Conservation (phyloP, 2,113 vertebrate species). For the Apus apus region DNA sequence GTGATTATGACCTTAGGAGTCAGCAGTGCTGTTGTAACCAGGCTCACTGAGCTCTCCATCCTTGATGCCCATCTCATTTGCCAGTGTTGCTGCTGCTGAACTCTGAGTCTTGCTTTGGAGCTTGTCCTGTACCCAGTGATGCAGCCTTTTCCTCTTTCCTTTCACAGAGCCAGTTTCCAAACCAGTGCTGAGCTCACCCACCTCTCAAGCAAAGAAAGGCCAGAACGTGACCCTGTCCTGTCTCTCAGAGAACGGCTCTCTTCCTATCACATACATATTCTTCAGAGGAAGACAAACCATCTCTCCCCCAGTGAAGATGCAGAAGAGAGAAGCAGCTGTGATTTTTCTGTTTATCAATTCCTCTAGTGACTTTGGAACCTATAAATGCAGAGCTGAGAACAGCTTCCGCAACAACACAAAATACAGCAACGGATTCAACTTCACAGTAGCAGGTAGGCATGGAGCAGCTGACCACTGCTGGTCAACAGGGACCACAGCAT, state of each 20-base stretch:
- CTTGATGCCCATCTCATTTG: background rate
- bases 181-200: slow-evolving; percentile 32
- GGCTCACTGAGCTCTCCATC: background rate
- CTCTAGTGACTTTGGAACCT: slow-evolving; percentile 13
- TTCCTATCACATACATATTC: slow-evolving; percentile 56
- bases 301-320: background rate
- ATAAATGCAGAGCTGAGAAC: slow-evolving; percentile 64
- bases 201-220: background rate
- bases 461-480: background rate
- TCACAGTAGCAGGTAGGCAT: slow-evolving; percentile 49
- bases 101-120: background rate
- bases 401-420: background rate
- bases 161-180: slow-evolving; percentile 50
- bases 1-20: background rate
- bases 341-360: slow-evolving; percentile 34
- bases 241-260: background rate
- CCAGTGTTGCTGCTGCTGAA: background rate
- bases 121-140: background rate
- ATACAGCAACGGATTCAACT: slow-evolving; percentile 52
- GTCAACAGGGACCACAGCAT: background rate
- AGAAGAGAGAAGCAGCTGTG: slow-evolving; percentile 37
- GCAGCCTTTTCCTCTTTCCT: background rate
- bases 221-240: slow-evolving; percentile 34
- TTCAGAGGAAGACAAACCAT: slow-evolving; percentile 24
- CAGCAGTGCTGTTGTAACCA: background rate